Evolutionary conservation across 1,140 invertebrate genomes (phyloP), one percentile per base, ranked within the genome.

Genomic region (Saxidomus purpurata): DNA sequence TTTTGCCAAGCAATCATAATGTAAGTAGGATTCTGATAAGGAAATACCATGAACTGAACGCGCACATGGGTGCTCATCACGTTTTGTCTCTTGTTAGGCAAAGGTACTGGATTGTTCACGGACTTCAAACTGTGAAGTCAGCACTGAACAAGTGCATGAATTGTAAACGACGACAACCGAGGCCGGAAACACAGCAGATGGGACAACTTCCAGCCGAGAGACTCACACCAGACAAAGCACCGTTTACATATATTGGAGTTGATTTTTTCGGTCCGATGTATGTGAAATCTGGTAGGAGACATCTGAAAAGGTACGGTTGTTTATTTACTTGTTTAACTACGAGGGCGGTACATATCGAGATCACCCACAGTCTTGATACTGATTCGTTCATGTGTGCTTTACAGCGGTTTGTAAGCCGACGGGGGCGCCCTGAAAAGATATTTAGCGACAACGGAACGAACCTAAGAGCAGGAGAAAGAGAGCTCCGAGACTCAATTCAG

Each of bases 401-500:
- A 28, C 28, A 47, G n/a, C 25, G 83, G 6, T 85, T 85, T 40
- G 25, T 79, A 0, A 36, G 25, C 19, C 52, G 85, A 13, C 17
- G 76, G n/a, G 85, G 85, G 0, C 74, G 34, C 3, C 17, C 34
- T 0, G 31, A 67, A 22, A 76, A 77, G 19, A 63, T 59, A 1
- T 43, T 19, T 8, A 52, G 15, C 31, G 55, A 79, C 38, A 83
- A 89, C 25, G 80, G 80, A 17, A 84, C 43, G 19, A 59, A 74
- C 34, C 22, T 89, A 38, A 38, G n/a, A 36, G 90, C 28, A 69
- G 93, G 90, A 76, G 88, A 90, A 25, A 92, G 89, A 1, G 83
- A 90, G 13, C 19, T 47, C 79, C 91, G n/a, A 92, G 55, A 28
- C 22, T 49, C 28, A 71, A 49, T 89, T 61, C 17, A 61, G 25